Base-by-base conservation (phyloP, 1,140 invertebrate species). In the Adelges cooleyi region DNA sequence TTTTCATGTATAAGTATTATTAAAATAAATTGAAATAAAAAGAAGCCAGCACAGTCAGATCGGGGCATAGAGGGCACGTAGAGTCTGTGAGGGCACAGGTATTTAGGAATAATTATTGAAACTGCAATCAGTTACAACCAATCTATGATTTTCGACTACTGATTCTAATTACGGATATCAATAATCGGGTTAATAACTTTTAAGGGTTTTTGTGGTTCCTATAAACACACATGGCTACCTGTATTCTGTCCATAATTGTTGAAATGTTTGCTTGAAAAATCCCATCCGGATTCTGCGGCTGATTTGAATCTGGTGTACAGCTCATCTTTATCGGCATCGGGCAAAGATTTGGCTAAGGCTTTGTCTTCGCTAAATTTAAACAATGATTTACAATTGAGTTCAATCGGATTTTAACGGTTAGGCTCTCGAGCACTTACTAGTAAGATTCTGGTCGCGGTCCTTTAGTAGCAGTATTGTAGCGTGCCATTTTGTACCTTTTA, bases 381-480 rank as follows among this genome's bases (percentile, higher is more conserved):
- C 25, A 42, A n/a, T n/a, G n/a, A n/a, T n/a, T n/a, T n/a, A 17
- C 17, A 15, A 42, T 6, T 53, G 1, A 33, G 18, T 53, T 2
- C 8, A 13, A 11, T 36, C 2, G 3, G 22, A n/a, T 20, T 9
- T 36, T 20, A 17, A 53, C 17, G 1, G 29, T 53, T 20, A 36
- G 27, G 23, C 36, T n/a, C 36, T 38, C 13, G 13, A 13, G 22
- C 20, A 66, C 73, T 70, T 73, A 84, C 79, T 78, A 79, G 74
- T 89, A 92, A 36, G 86, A 87, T 73, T 92, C 89, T 0, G 89
- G 89, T 42, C 89, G 78, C 6, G 90, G 90, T 9, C 82, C 82
- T 13, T 74, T 74, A 44, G 78, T 80, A 38, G 70, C 69, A 11
- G 70, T 71, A 67, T 76, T 75, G 44, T 83, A 81, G 15, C 80